Evolutionary conservation across 1,140 invertebrate genomes (phyloP).

Genomic region (Leguminivora glycinivorella): DNA sequence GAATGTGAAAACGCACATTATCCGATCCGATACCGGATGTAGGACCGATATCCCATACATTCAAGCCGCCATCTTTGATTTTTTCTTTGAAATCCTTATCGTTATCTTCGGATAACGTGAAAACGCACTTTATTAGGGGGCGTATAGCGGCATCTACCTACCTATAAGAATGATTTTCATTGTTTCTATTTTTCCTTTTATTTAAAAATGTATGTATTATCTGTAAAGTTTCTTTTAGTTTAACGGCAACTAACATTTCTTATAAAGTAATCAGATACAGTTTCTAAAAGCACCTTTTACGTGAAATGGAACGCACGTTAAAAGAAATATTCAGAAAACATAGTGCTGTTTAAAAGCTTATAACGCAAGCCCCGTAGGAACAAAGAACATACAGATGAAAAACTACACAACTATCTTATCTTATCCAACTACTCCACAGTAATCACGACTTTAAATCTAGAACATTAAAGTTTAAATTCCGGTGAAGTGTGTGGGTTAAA

Average conservation of each 20-base stretch:
- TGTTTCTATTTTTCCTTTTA: too few relatives aligned
- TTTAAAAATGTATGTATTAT: too few relatives aligned
- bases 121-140: too few relatives aligned
- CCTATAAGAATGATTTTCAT: too few relatives aligned
- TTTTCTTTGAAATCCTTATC: too few relatives aligned
- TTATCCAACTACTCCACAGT: neutral
- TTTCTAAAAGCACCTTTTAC: conserved; percentile 11
- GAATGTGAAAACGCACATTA: too few relatives aligned
- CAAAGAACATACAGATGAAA: conserved; percentile 37
- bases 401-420: neutral
- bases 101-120: too few relatives aligned
- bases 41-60: too few relatives aligned
- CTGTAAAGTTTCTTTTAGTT: too few relatives aligned
- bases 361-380: conserved; percentile 46
- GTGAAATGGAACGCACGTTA: conserved; percentile 20
- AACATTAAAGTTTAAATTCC: neutral
- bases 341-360: conserved; percentile 18
- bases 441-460: neutral
- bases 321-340: conserved; percentile 8
- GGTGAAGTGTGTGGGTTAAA: neutral
- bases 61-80: too few relatives aligned
- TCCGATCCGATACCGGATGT: too few relatives aligned
- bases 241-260: neutral
- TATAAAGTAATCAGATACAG: neutral
- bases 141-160: too few relatives aligned